Evolutionary conservation across 2,797 vertebrate genomes (phyloP), one percentile per base, ranked within the genome.

Genomic region (Erethizon dorsatum): DNA sequence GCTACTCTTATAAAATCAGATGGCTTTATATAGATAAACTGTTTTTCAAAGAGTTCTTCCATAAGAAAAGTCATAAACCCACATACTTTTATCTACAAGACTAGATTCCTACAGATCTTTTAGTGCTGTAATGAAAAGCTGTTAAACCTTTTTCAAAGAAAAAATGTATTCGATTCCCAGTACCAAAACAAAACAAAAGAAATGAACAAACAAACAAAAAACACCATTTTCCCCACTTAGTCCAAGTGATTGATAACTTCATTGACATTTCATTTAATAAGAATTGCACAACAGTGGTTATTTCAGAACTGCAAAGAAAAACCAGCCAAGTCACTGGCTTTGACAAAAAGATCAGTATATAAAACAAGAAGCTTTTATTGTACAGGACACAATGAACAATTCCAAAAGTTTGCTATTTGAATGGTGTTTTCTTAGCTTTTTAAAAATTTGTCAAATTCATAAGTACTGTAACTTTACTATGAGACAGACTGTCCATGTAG

Each of bases 241-340:
- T 88, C 33, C 18, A 92, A 79, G 45, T 93, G 85, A 86, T n/a
- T 90, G 45, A 61, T 95, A 93, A 89, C 24, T 88, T 91, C 73
- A 10, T 79, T 80, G 80, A 69, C 20, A 71, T 88, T 88, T 94
- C 24, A 90, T 61, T 91, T 88, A 84, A 45, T 92, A 93, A 86
- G 8, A 97, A 96, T 83, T 95, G 8, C 11, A 87, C 71, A n/a
- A 8, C 57, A 56, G 59, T 90, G 57, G 56, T 92, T 97, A 92
- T 96, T 91, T 95, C 41, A 92, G 83, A 96, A 88, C 80, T 86
- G 20, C 65, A 75, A 94, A 95, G 88, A 78, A 93, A 94, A 84
- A 84, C 50, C 41, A 90, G 9, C 50, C 65, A 94, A 69, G 37
- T 88, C 59, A 75, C 50, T 92, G 54, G n/a, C 41, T 88, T 90